phyloP scores from a whole-genome alignment of 2,797 vertebrate genomes.

The Stomatorhinus walkeri region DNA sequence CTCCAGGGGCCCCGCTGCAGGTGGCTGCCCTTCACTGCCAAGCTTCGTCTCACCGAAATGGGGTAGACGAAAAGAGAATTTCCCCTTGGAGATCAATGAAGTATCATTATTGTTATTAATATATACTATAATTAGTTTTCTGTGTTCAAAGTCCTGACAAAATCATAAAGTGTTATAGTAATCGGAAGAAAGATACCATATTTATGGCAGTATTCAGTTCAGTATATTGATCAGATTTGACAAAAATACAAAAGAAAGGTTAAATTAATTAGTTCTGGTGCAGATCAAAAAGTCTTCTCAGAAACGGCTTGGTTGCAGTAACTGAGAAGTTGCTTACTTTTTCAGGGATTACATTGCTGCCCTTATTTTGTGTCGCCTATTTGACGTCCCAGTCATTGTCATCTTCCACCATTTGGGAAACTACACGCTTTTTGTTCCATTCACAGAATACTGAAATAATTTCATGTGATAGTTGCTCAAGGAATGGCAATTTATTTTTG shows the following conservation, averaged over 20 bases:
- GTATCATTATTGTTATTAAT: background rate
- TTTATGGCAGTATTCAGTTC: background rate
- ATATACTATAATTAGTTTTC: background rate
- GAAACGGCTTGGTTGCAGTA: background rate
- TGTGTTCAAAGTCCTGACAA: background rate
- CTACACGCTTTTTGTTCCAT: background rate
- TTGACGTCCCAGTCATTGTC: background rate
- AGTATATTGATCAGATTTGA: background rate
- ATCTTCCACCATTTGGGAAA: background rate
- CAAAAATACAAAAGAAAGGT: background rate
- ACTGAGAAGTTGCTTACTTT: background rate
- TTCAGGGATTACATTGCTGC: background rate
- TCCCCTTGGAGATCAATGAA: background rate
- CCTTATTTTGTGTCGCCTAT: background rate
- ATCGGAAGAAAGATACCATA: background rate
- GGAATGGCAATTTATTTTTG: background rate
- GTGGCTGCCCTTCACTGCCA: too few species aligned
- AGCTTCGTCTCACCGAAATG: background rate
- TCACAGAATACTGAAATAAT: background rate
- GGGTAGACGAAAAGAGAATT: background rate
- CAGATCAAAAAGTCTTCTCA: background rate
- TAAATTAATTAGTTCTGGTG: background rate
- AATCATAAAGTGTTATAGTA: background rate
- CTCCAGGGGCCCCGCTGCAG: too few species aligned
- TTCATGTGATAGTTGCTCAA: background rate